A percentile compares a stretch with the other conserved stretches of the same genome.
Conservation (phyloP, 2,113 vertebrate genomes). For the Callaeas wilsoni region DNA sequence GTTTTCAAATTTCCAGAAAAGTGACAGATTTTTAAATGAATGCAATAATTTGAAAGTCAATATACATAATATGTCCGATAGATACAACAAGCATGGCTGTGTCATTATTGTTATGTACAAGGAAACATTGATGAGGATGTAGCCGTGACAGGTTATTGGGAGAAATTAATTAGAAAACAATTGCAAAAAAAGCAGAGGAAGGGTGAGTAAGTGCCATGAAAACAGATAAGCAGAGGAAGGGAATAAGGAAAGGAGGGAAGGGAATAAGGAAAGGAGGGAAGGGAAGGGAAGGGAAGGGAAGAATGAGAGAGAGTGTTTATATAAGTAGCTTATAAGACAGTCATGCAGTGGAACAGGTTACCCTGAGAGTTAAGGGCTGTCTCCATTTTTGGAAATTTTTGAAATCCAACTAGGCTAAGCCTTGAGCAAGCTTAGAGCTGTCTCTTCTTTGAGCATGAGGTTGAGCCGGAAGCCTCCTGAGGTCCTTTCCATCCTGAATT, state of each 20-base stretch:
- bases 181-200: neutral
- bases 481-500: neutral
- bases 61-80: neutral
- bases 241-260: too few relatives aligned
- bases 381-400: neutral
- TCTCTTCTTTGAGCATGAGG: neutral
- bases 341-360: neutral
- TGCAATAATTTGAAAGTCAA: neutral
- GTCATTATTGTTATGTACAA: neutral
- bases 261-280: too few relatives aligned
- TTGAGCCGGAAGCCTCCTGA: neutral
- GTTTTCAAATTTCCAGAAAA: neutral
- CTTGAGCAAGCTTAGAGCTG: neutral
- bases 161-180: neutral
- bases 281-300: neutral
- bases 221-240: too few relatives aligned
- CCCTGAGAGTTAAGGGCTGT: neutral
- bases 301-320: neutral
- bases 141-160: neutral
- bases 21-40: neutral
- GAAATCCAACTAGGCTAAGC: neutral
- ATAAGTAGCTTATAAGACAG: neutral
- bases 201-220: neutral
- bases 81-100: neutral
- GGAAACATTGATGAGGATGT: neutral